Evolutionary conservation across 2,113 vertebrate species (phyloP).

Genomic region (Halcyon malimbica): DNA sequence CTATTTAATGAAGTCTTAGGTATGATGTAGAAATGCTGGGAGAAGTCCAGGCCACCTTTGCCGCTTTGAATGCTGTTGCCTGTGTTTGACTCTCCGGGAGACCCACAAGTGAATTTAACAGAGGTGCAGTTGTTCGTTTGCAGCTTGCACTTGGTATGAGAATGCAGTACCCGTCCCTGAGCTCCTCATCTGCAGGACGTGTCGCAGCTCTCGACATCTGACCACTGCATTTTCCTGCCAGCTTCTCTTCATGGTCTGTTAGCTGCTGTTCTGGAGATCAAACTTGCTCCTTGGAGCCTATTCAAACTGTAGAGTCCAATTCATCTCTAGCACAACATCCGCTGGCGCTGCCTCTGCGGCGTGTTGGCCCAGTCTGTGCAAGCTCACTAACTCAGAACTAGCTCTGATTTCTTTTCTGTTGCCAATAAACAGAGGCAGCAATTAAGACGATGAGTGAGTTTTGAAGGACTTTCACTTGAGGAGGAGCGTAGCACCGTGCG

Average conservation of each 20-base stretch:
- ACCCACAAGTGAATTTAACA: neutral
- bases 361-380: neutral
- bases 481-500: neutral
- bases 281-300: neutral
- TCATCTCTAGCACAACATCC: constrained; percentile 33
- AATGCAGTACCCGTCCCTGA: neutral
- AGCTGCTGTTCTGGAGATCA: constrained; percentile 26
- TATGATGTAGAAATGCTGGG: neutral
- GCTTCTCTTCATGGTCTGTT: constrained; percentile 23
- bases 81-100: neutral
- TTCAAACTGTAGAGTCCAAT: constrained; percentile 19
- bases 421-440: neutral
- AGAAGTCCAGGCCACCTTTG: neutral
- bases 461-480: neutral
- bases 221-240: neutral
- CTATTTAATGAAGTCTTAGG: neutral
- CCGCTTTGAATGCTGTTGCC: neutral
- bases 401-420: neutral
- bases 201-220: neutral
- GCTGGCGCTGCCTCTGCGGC: neutral
- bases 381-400: constrained; percentile 1
- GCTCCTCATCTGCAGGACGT: neutral
- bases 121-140: neutral
- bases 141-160: neutral
- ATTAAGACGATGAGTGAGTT: neutral